These are phyloP conservation scores for Ptilodon capucinus DNA, from an alignment of 2,888 invertebrate species.

Conservation along the genomic window DNA sequence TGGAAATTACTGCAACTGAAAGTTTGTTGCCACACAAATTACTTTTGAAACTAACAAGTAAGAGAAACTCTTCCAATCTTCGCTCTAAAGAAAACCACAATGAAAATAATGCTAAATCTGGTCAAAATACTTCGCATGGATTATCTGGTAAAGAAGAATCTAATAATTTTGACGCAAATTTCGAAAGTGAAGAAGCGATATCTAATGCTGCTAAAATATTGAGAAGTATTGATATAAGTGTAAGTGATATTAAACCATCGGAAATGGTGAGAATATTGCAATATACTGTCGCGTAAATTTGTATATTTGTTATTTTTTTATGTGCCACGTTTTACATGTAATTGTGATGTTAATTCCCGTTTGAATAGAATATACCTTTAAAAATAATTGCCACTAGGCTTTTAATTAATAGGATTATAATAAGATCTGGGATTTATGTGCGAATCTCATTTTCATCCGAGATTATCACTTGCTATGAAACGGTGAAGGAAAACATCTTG, in stretches of 20 bases:
- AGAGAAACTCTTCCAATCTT: too few relatives aligned
- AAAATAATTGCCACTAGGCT: not conserved
- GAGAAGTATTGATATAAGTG: not conserved
- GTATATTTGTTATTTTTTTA: slow-evolving; percentile 2
- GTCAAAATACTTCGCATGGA: not conserved
- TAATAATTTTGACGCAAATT: not conserved
- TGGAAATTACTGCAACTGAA: not conserved
- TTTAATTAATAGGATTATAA: not conserved
- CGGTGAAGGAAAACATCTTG: too few relatives aligned
- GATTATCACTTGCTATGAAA: too few relatives aligned
- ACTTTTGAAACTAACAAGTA: not conserved
- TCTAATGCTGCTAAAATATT: not conserved
- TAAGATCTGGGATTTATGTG: not conserved
- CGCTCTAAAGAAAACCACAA: not conserved
- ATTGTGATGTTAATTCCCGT: slow-evolving; percentile 7
- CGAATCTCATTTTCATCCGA: too few relatives aligned
- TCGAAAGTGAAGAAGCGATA: not conserved
- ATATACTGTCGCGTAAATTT: slow-evolving; percentile 9
- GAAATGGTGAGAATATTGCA: slow-evolving; percentile 11
- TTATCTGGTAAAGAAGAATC: not conserved
- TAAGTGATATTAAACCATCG: slow-evolving; percentile 11
- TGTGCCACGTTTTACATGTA: slow-evolving; percentile 1
- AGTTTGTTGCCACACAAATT: not conserved
- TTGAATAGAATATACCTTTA: not conserved
- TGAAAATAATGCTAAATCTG: not conserved